Percentiles rank a stretch among this genome's conserved stretches.
phyloP scores from a whole-genome alignment of 2,888 invertebrate species.

The Meiosimyza platycephala region DNA sequence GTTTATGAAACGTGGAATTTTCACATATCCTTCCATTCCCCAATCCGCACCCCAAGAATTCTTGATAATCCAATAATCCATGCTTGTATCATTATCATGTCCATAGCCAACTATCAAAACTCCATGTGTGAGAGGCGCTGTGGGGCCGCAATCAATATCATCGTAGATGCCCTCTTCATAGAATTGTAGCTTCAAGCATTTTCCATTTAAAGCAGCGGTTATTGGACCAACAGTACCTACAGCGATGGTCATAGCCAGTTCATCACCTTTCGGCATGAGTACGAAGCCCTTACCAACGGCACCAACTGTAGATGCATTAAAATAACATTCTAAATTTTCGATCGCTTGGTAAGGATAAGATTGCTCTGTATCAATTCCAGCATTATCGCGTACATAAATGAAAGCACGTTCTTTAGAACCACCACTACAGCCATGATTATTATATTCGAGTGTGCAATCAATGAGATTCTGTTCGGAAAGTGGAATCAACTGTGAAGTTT shows the following conservation, averaged over 20 bases:
- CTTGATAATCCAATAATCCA: conserved; percentile 36
- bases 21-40: conserved; percentile 35
- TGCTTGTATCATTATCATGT: conserved; percentile 16
- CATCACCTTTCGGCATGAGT: conserved; percentile 6
- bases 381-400: conserved; percentile 79
- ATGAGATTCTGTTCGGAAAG: conserved; percentile 73
- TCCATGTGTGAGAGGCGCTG: conserved; percentile 4
- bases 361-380: conserved; percentile 85
- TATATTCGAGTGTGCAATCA: conserved; percentile 55
- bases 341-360: conserved; percentile 82
- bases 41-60: conserved; percentile 33
- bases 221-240: conserved; percentile 32
- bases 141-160: conserved; percentile 3
- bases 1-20: conserved; percentile 29
- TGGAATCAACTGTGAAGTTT: conserved; percentile 77
- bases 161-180: conserved; percentile 28
- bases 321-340: conserved; percentile 69
- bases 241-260: conserved; percentile 20
- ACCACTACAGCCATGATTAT: conserved; percentile 87
- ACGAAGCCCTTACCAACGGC: conserved; percentile 30
- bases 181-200: conserved; percentile 30
- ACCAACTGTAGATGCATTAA: conserved; percentile 16
- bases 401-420: conserved; percentile 82
- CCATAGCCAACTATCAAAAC: conserved; percentile 35
- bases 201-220: conserved; percentile 15